Conservation (phyloP, 2,113 vertebrate species). For the Reinhardtius hippoglossoides region DNA sequence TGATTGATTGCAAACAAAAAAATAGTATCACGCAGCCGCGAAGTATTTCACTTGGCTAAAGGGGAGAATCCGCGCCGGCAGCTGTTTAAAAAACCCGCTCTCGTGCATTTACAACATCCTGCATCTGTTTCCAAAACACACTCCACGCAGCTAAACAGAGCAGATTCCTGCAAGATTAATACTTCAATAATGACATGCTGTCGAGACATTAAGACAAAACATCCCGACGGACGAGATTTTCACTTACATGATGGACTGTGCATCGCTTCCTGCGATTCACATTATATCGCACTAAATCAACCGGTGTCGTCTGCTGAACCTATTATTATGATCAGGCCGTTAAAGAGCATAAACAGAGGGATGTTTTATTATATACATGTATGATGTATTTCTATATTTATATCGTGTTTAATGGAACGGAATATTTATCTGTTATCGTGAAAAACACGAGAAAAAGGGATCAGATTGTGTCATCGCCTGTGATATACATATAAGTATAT, state of each 20-base stretch:
- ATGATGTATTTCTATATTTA: neutral
- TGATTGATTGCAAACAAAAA: slow-evolving; percentile 52
- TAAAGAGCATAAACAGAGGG: neutral
- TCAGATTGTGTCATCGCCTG: neutral
- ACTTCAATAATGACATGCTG: slow-evolving; percentile 30
- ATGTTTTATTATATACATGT: neutral
- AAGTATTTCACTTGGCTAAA: slow-evolving; percentile 20
- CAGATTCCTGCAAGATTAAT: slow-evolving; percentile 32
- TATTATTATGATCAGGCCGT: neutral
- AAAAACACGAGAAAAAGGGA: neutral
- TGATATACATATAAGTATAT: neutral
- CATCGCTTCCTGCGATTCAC: neutral
- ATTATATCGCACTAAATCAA: slow-evolving; percentile 13
- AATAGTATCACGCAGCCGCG: slow-evolving; percentile 35
- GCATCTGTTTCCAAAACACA: slow-evolving; percentile 14
- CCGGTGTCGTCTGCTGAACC: slow-evolving; percentile 8
- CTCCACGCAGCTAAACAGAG: neutral
- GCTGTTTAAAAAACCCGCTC: neutral
- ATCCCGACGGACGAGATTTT: slow-evolving; percentile 24
- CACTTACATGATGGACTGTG: neutral
- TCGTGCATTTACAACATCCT: slow-evolving; percentile 33
- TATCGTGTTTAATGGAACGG: neutral
- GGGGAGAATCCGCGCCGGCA: slow-evolving; percentile 16
- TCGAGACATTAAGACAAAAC: slow-evolving; percentile 36
- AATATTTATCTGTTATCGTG: neutral